Base-by-base conservation (phyloP, 2,113 vertebrate genomes). In the Dipodomys spectabilis region DNA sequence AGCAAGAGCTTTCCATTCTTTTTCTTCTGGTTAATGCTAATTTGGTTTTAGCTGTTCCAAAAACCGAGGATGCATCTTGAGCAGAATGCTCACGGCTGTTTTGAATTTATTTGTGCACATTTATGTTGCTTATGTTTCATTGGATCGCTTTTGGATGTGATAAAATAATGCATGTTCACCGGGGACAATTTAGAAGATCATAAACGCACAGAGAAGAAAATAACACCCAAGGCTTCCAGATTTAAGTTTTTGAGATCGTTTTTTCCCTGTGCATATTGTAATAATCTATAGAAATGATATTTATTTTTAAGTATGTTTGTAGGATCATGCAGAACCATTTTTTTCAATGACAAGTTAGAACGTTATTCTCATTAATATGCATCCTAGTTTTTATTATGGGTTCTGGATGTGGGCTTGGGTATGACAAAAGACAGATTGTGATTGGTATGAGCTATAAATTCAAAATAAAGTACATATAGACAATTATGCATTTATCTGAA, bases 61-160 rank as follows among this genome's bases (percentile, higher is more conserved):
- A 95, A 89, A 49, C 49, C 28, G 20, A 30, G 39, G 64, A n/a
- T 78, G 32, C 57, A 9, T 96, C 89, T 94, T 86, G 89, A 93
- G 65, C 68, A 80, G 89, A 92, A 65, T 3, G 22, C 67, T 65
- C 45, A n/a, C 1, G 62, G 79, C 82, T 12, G 30, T 82, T 92
- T 82, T 78, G 77, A 82, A 71, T 82, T 86, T 82, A 53, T 75
- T 72, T 78, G 22, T 86, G 72, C 57, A 35, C 79, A 90, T 93
- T 95, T 84, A 18, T 69, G 39, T 89, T 69, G n/a, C 12, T 91
- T 88, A 62, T 75, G 49, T 92, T 90, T 86, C 74, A n/a, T 69
- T 44, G 79, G 57, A 27, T 67, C 80, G 23, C 57, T 30, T 77
- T 93, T 67, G 82, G 72, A 86, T 68, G 84, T 92, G 94, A 81